Evolutionary conservation across 1,140 invertebrate species (phyloP), one percentile per base, ranked within the genome.

Genomic region (Caenorhabditis elegans): DNA sequence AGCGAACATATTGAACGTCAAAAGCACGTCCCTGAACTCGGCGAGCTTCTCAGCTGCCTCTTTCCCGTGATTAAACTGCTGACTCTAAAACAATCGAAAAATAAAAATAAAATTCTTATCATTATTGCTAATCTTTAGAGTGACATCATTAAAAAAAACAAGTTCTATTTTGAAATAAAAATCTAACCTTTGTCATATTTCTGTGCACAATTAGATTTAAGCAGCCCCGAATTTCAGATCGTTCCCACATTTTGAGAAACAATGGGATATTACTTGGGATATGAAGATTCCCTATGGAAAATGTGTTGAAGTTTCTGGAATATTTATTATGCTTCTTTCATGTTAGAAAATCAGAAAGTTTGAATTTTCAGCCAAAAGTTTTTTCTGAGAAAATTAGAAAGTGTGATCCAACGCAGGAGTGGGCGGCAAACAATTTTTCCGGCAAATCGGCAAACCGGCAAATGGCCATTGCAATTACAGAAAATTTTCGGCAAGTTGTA

Each of bases 111-210:
- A n/a, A 17, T 60, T 31, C n/a, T 28, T 28, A 3, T 4, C 13
- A 70, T 8, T 31, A 36, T 70, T 70, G 60, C 60, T 70, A 39
- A 70, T 70, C 60, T 60, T 60, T 34, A 26, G n/a, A 15, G 34
- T 70, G 60, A 70, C 60, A 70, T 70, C 60, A 70, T 70, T 39
- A n/a, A n/a, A n/a, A n/a, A n/a, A n/a, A n/a, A n/a, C n/a, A n/a
- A n/a, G n/a, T n/a, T n/a, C n/a, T n/a, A n/a, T n/a, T n/a, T n/a
- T n/a, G n/a, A n/a, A n/a, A n/a, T n/a, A n/a, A n/a, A n/a, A n/a
- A n/a, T 39, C 13, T 34, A 15, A 60, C 53, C 53, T 34, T 22
- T 13, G 34, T 43, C n/a, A 5, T 39, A 70, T 70, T 70, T 34
- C 60, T 70, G 0, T 22, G 3, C n/a, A 70, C 19, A 39, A n/a